Conservation (phyloP, 2,888 invertebrate genomes). For the Drosophila mimetica region DNA sequence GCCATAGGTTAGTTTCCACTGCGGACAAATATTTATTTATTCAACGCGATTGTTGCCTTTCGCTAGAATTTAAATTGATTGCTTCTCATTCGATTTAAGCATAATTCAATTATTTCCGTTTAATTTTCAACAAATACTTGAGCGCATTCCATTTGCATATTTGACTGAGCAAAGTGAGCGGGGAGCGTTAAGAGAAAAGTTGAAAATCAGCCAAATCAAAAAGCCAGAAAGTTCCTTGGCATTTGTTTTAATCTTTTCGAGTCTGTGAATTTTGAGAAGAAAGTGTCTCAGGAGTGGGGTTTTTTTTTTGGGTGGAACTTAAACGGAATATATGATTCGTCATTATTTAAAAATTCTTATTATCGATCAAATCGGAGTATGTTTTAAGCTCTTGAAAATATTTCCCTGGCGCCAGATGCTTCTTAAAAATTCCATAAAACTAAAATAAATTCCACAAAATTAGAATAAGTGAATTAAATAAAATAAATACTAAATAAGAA, state of each 20-base stretch:
- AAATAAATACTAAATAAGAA: too few relatives aligned
- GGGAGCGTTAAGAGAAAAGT: slow-evolving; percentile 22
- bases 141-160: slow-evolving; percentile 42
- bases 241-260: slow-evolving; percentile 33
- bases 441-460: slow-evolving; percentile 20
- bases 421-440: slow-evolving; percentile 9
- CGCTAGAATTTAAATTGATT: slow-evolving; percentile 14
- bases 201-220: slow-evolving; percentile 42
- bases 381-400: neutral
- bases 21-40: slow-evolving; percentile 27
- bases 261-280: slow-evolving; percentile 8
- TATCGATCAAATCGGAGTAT: neutral
- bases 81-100: slow-evolving; percentile 35
- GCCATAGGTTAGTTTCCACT: slow-evolving; percentile 8
- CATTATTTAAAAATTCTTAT: neutral
- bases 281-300: neutral
- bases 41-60: slow-evolving; percentile 29
- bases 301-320: neutral
- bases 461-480: too few relatives aligned
- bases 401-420: neutral
- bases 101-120: slow-evolving; percentile 43
- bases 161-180: slow-evolving; percentile 9
- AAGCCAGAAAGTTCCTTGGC: slow-evolving; percentile 30
- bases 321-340: slow-evolving; percentile 3
- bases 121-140: slow-evolving; percentile 35